Conservation (phyloP, 2,888 invertebrate genomes). For the Galeruca laticollis region DNA sequence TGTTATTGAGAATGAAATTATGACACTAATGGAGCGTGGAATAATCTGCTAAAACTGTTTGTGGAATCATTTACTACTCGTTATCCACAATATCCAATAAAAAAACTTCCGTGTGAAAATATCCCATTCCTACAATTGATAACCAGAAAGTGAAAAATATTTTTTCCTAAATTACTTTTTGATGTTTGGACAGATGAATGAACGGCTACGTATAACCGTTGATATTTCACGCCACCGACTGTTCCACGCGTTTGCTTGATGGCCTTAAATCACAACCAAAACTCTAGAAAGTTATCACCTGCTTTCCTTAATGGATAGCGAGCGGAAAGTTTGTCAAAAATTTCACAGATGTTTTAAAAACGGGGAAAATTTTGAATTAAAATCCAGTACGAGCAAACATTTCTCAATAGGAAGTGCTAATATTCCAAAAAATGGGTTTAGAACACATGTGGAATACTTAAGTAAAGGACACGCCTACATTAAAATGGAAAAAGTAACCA, state of each 20-base stretch:
- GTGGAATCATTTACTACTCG: too few relatives aligned
- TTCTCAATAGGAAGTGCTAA: constrained; percentile 1
- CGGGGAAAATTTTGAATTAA: constrained; percentile 17
- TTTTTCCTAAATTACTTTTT: too few relatives aligned
- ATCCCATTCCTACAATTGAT: too few relatives aligned
- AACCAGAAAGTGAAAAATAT: too few relatives aligned
- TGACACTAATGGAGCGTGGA: too few relatives aligned
- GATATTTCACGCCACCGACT: not conserved
- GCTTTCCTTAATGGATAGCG: constrained; percentile 28
- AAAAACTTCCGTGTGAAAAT: too few relatives aligned
- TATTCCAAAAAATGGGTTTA: constrained; percentile 2
- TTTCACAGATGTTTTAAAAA: constrained; percentile 27
- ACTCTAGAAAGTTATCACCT: constrained; percentile 31
- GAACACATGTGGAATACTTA: not conserved
- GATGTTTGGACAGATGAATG: too few relatives aligned
- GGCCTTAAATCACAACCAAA: constrained; percentile 25
- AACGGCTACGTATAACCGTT: too few relatives aligned
- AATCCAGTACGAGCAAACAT: constrained; percentile 11
- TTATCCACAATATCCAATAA: too few relatives aligned
- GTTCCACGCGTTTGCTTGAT: constrained; percentile 1
- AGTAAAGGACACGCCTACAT: not conserved
- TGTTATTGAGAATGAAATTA: too few relatives aligned
- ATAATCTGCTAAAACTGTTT: too few relatives aligned
- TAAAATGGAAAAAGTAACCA: not conserved
- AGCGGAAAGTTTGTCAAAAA: constrained; percentile 29